phyloP scores from a whole-genome alignment of 2,113 vertebrate species.

The Myxocyprinus asiaticus region DNA sequence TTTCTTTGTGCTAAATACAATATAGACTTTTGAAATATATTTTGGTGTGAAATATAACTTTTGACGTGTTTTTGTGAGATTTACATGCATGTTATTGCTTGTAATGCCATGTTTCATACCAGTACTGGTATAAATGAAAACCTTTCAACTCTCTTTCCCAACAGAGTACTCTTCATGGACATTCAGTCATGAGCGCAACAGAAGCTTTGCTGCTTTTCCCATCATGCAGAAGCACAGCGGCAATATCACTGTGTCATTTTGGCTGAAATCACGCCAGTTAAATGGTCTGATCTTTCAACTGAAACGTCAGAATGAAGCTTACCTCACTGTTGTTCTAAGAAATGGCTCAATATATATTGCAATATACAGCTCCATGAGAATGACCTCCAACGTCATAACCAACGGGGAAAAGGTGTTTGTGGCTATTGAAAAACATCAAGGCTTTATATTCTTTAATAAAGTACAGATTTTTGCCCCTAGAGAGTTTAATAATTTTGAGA shows the following conservation, averaged over 20 bases:
- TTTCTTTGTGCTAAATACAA: too few species aligned
- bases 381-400: conserved; percentile 67
- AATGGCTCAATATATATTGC: conserved; percentile 73
- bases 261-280: conserved; percentile 82
- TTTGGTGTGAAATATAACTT: too few species aligned
- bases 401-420: conserved; percentile 80
- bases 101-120: too few species aligned
- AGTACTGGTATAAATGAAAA: too few species aligned
- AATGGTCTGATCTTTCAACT: conserved; percentile 83
- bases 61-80: too few species aligned
- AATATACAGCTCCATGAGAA: conserved; percentile 55
- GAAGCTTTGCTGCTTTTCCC: conserved; percentile 79
- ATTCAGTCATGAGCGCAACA: conserved; percentile 81
- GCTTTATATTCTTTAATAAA: conserved; percentile 67
- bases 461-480: conserved; percentile 61
- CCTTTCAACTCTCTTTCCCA: too few species aligned
- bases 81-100: too few species aligned
- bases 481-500: conserved; percentile 65
- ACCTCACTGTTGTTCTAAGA: conserved; percentile 81
- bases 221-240: conserved; percentile 73
- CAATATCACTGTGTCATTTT: conserved; percentile 84
- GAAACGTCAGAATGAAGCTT: conserved; percentile 58
- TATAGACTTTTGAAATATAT: too few species aligned
- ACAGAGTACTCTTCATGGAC: conserved; percentile 85
- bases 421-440: conserved; percentile 70